Base-by-base conservation (phyloP, 2,797 vertebrate genomes). In the Megaceryle alcyon region DNA sequence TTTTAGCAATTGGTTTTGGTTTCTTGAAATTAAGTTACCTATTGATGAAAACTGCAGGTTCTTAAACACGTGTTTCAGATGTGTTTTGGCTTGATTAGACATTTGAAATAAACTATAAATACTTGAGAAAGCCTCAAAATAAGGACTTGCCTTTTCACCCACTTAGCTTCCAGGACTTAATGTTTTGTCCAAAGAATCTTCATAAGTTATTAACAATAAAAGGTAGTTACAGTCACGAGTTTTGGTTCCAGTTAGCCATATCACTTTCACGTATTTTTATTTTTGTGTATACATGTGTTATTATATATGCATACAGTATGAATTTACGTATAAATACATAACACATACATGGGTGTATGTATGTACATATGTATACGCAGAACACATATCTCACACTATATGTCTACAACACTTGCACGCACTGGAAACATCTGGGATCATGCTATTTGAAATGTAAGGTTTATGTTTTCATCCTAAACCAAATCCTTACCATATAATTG, bases 21-120 rank as follows among this genome's bases (percentile, higher is more conserved):
- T 96, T 86, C 82, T 94, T 70, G 33, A 95, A 97, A 83, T 94
- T 80, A 82, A 31, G 61, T 93, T 96, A 60, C 71, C 69, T 90
- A 37, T 82, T 95, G 80, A 77, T 76, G 66, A 65, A 75, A 91
- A 84, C 65, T 60, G 73, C 20, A 75, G 39, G 39, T 89, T 94
- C 64, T 63, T 88, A 69, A 82, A n/a, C 68, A 35, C 37, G 31
- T 2, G 5, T 79, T 93, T 95, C 63, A 89, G 71, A 87, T 78
- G 44, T 91, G 11, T 28, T 88, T 88, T 96, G 82, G 68, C 60
- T 84, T 86, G n/a, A 41, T 94, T 48, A 86, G 57, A 43, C 31
- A 60, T 78, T 75, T 64, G 41, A 94, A 96, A 90, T 89, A 60
- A 92, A 84, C 68, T 20, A 59, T 7, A 66, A 86, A 77, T 65